Conservation (phyloP, 2,797 vertebrate genomes). For the Meda fulgida region DNA sequence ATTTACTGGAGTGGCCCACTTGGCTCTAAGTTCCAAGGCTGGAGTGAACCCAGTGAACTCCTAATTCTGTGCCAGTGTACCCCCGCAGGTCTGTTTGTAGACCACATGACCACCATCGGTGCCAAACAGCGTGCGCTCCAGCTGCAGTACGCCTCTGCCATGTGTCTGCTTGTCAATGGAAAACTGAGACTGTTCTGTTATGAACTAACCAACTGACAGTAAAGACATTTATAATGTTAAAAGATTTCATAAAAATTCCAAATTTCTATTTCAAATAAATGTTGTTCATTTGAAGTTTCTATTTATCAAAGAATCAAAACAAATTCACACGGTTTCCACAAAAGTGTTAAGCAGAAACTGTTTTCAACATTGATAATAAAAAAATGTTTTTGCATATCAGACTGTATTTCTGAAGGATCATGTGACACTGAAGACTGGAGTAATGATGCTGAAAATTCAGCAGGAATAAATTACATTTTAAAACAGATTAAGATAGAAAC, state of each 20-base stretch:
- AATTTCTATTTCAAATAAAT: neutral
- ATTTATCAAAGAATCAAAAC: no score
- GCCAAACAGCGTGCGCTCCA: neutral
- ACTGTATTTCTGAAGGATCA: neutral
- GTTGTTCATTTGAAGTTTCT: neutral
- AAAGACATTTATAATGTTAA: neutral
- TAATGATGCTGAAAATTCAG: neutral
- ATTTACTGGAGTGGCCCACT: conserved; percentile 32
- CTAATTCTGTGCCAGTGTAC: neutral
- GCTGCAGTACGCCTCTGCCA: neutral
- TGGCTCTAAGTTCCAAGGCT: conserved; percentile 21
- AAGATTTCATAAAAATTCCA: neutral
- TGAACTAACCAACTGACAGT: neutral
- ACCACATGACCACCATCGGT: neutral
- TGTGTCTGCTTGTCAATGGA: neutral
- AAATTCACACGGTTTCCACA: no score
- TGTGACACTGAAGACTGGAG: neutral
- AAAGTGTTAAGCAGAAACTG: no score
- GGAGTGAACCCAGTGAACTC: conserved; percentile 26
- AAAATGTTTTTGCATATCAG: neutral
- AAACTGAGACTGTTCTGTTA: neutral
- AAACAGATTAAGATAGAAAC: neutral
- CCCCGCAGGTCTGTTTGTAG: conserved; percentile 6
- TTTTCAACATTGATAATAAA: neutral
- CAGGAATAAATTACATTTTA: neutral